Conservation (phyloP, 2,113 vertebrate genomes). For the Smithornis capensis region DNA sequence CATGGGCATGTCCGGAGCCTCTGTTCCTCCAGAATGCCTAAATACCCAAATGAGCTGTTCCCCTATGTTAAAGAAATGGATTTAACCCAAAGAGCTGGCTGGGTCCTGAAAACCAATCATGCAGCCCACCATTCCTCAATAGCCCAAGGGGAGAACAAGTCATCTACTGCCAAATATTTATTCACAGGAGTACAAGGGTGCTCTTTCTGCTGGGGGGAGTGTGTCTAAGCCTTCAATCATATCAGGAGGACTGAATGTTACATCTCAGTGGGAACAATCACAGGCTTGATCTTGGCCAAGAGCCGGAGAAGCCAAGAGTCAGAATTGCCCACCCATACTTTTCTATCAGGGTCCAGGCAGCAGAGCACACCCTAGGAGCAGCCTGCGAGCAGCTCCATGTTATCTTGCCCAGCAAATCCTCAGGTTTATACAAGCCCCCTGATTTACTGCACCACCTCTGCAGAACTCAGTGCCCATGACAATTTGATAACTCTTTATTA, state of each 20-base stretch:
- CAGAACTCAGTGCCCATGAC: not conserved
- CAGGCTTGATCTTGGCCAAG: not conserved
- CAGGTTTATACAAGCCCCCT: not conserved
- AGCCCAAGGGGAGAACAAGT: not conserved
- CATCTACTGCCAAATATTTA: not conserved
- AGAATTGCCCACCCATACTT: not conserved
- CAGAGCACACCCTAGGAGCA: not conserved
- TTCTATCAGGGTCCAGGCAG: not conserved
- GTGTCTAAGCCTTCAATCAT: not conserved
- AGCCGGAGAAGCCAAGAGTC: not conserved
- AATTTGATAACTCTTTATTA: not conserved
- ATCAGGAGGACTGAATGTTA: fast-evolving
- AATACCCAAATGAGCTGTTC: conserved; percentile 10
- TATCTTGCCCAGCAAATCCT: not conserved
- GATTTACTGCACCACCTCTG: not conserved
- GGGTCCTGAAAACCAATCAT: not conserved
- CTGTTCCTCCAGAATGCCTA: not conserved
- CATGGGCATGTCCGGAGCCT: not conserved
- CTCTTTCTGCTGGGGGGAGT: not conserved
- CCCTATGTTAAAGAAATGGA: not conserved
- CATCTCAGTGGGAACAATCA: not conserved
- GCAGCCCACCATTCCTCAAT: not conserved
- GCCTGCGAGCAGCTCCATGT: fast-evolving
- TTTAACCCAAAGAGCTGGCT: not conserved
- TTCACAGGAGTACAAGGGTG: not conserved